phyloP scores from a whole-genome alignment of 2,888 invertebrate genomes.

The Electrophaes corylata region DNA sequence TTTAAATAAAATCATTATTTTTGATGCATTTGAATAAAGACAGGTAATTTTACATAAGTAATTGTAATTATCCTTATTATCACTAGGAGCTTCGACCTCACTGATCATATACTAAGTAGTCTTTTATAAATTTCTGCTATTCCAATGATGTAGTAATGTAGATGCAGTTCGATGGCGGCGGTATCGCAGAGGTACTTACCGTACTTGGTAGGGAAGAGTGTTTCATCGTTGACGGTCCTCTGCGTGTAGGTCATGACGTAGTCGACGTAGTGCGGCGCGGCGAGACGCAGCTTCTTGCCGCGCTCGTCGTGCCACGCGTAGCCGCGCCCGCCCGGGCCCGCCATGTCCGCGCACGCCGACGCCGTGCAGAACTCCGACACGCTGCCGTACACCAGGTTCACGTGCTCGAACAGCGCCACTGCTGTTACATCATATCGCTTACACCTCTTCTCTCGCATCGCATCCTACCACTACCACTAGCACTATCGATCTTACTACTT shows the following conservation, averaged over 20 bases:
- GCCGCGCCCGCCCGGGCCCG: slow-evolving; percentile 97
- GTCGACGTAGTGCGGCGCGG: slow-evolving; percentile 99
- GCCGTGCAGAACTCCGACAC: slow-evolving; percentile 99
- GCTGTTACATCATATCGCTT: slow-evolving; percentile 82
- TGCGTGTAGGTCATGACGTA: slow-evolving; percentile 99
- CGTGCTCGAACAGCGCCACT: slow-evolving; percentile 99
- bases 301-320: slow-evolving; percentile 99
- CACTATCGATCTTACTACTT: no score
- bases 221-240: slow-evolving; percentile 98
- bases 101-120: no score
- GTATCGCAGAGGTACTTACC: slow-evolving; percentile 86
- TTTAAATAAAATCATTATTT: no score
- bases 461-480: no score
- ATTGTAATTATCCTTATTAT: no score
- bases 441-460: no score
- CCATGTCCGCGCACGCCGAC: slow-evolving; percentile 98
- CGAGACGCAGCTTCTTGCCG: slow-evolving; percentile 98
- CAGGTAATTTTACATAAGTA: no score
- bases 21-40: no score
- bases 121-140: no score
- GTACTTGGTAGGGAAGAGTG: slow-evolving; percentile 99
- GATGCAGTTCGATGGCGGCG: no score
- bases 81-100: no score
- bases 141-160: no score
- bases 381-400: slow-evolving; percentile 98